Percentiles rank a stretch among this genome's conserved stretches.
Conservation (phyloP, 2,113 vertebrate species). For the Fregetta grallaria region DNA sequence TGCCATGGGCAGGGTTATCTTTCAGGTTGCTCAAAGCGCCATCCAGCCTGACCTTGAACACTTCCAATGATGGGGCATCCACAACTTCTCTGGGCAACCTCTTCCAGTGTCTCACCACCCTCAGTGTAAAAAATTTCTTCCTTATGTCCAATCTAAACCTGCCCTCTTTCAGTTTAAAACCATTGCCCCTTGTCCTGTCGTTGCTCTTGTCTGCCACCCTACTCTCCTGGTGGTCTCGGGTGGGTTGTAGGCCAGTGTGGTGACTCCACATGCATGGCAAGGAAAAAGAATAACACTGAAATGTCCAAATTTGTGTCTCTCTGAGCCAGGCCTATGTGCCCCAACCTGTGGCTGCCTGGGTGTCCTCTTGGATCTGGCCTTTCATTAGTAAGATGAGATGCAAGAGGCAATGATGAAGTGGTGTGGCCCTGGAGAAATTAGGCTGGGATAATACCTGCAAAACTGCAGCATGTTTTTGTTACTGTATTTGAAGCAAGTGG, state of each 20-base stretch:
- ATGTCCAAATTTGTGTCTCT: background rate
- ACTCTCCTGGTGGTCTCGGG: background rate
- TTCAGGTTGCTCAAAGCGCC: background rate
- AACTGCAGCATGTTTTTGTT: background rate
- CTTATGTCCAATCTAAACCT: background rate
- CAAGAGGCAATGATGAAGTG: background rate
- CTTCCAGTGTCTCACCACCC: background rate
- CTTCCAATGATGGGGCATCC: background rate
- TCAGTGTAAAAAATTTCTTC: background rate
- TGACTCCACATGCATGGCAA: background rate
- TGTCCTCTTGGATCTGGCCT: background rate
- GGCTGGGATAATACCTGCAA: background rate
- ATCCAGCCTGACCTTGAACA: background rate
- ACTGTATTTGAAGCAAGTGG: background rate
- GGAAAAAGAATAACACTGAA: background rate
- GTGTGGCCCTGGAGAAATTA: background rate
- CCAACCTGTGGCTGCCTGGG: background rate
- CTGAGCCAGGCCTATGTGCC: background rate
- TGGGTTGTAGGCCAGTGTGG: background rate
- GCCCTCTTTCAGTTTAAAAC: background rate
- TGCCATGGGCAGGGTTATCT: background rate
- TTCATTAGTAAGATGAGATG: background rate
- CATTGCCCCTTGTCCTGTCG: background rate
- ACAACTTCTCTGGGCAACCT: background rate
- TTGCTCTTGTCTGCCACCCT: background rate